phyloP scores from a whole-genome alignment of 2,113 vertebrate genomes.

The Lonchura striata region DNA sequence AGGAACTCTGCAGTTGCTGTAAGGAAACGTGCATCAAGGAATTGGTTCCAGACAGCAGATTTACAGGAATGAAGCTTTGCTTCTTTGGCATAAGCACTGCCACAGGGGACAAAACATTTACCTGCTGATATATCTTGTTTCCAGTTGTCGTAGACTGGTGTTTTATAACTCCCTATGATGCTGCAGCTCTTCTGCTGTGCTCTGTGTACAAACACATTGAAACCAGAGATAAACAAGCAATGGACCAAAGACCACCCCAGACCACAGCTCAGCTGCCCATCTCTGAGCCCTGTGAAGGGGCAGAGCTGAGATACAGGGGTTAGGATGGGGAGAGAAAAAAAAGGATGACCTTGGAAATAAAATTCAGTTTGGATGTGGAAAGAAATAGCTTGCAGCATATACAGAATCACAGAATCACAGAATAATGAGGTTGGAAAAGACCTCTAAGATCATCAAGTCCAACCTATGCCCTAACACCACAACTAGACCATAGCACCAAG shows the following conservation, averaged over 20 bases:
- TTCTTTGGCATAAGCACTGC: background rate
- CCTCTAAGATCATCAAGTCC: no score
- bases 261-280: background rate
- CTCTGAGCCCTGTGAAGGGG: background rate
- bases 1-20: background rate
- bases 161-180: background rate
- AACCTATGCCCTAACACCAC: no score
- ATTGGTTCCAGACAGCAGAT: background rate
- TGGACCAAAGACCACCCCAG: background rate
- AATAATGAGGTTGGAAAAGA: no score
- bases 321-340: background rate
- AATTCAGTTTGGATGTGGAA: background rate
- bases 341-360: background rate
- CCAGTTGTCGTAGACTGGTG: background rate
- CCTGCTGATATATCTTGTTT: background rate
- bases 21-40: background rate
- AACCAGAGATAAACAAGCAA: background rate
- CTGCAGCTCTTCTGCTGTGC: background rate
- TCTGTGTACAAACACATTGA: background rate
- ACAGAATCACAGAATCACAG: no score
- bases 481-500: no score
- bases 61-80: background rate
- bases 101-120: slow-evolving; percentile 27
- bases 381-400: background rate
- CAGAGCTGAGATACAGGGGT: background rate